Conservation (phyloP, 2,797 vertebrate genomes). For the Iguana delicatissima region DNA sequence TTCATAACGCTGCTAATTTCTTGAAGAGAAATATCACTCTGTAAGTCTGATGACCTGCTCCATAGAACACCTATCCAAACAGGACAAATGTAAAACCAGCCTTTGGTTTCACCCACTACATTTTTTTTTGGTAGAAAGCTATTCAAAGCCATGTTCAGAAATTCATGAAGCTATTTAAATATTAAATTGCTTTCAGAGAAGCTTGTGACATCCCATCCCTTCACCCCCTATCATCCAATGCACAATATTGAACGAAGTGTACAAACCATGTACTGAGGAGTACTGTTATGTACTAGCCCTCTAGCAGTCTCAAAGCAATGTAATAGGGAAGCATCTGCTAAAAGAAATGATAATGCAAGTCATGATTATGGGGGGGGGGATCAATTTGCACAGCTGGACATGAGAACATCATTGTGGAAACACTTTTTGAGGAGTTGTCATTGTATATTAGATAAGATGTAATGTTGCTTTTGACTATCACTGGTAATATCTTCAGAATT, state of each 20-base stretch:
- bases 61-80: neutral
- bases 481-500: neutral
- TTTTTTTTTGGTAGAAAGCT: slow-evolving; percentile 9
- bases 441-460: neutral
- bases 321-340: slow-evolving; percentile 16
- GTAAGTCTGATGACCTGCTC: neutral
- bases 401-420: neutral
- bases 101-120: neutral
- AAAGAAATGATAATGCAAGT: slow-evolving; percentile 12
- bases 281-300: slow-evolving; percentile 20
- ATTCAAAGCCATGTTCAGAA: neutral
- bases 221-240: neutral
- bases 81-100: slow-evolving; percentile 46
- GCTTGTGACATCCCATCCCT: slow-evolving; percentile 25
- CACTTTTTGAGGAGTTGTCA: neutral
- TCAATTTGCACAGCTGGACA: neutral
- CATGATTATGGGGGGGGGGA: neutral
- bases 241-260: neutral
- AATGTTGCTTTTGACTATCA: neutral
- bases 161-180: slow-evolving; percentile 36
- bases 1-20: neutral
- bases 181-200: slow-evolving; percentile 23
- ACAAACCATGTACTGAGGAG: slow-evolving; percentile 28
- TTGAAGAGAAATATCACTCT: slow-evolving; percentile 53
- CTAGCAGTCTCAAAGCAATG: slow-evolving; percentile 27